Percentiles rank a stretch among this genome's conserved stretches.
Evolutionary conservation across 2,113 vertebrate species (phyloP).

Genomic region (Hippocampus mohnikei): DNA sequence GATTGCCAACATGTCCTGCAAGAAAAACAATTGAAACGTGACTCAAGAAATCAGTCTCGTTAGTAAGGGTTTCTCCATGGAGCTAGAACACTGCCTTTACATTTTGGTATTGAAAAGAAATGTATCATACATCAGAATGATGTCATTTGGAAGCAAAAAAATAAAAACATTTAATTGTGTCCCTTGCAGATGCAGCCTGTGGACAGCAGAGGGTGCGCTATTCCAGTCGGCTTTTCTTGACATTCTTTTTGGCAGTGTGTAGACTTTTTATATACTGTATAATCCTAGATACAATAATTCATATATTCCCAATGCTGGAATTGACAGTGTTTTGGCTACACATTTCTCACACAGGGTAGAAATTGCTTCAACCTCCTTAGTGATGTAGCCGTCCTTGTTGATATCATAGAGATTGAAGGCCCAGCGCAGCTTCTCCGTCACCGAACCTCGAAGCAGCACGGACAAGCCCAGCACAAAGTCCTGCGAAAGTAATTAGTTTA

Average conservation of each 20-base stretch:
- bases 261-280: too few species aligned
- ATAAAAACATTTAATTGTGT: not conserved
- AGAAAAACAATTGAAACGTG: constrained; percentile 1
- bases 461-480: constrained; percentile 91
- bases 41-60: not conserved
- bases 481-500: constrained; percentile 40
- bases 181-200: too few species aligned
- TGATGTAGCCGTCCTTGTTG: constrained; percentile 91
- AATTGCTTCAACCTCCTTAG: constrained; percentile 81
- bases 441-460: constrained; percentile 83
- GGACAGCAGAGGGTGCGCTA: too few species aligned
- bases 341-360: not conserved
- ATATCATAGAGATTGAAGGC: constrained; percentile 96
- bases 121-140: not conserved
- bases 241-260: too few species aligned
- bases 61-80: not conserved
- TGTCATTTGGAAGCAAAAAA: not conserved
- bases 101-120: not conserved
- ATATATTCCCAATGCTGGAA: not conserved
- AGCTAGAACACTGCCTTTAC: not conserved
- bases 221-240: too few species aligned
- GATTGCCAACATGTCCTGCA: constrained; percentile 92
- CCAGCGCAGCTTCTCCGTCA: constrained; percentile 92
- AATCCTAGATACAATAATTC: too few species aligned
- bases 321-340: not conserved